A percentile compares a stretch with the other conserved stretches of the same genome.
These are phyloP conservation scores for Erannis defoliaria DNA, from an alignment of 2,888 invertebrate genomes.

Conservation along the genomic window DNA sequence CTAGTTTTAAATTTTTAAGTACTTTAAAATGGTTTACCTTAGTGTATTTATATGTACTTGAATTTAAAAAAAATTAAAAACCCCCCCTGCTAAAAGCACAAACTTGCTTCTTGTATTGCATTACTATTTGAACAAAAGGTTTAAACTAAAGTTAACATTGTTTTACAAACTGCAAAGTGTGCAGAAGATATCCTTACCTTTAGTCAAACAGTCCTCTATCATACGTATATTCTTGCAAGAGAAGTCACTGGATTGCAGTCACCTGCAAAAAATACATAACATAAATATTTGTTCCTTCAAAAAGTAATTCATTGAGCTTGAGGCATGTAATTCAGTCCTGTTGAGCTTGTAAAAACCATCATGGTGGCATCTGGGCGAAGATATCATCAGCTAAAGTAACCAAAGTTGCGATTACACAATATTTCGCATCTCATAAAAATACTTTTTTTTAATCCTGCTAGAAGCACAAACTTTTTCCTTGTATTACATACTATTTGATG, in stretches of 20 bases:
- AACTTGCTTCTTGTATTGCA: too few species aligned
- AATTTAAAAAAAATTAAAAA: too few species aligned
- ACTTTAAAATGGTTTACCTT: too few species aligned
- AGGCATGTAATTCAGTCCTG: slow-evolving; percentile 50
- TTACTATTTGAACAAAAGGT: too few species aligned
- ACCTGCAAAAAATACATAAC: not conserved
- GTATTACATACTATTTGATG: too few species aligned
- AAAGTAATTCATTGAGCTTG: not conserved
- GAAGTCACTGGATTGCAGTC: not conserved
- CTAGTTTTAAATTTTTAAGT: too few species aligned
- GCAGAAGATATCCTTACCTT: not conserved
- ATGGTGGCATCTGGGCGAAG: slow-evolving; percentile 55
- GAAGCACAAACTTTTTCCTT: too few species aligned
- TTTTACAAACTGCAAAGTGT: not conserved
- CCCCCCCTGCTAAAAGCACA: too few species aligned
- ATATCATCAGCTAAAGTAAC: slow-evolving; percentile 59
- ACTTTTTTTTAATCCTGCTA: too few species aligned
- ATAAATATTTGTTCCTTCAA: not conserved
- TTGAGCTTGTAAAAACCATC: slow-evolving; percentile 61
- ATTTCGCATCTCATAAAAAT: too few species aligned
- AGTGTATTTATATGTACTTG: too few species aligned
- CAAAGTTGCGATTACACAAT: too few species aligned
- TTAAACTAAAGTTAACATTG: not conserved
- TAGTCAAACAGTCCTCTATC: not conserved
- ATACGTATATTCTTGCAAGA: not conserved